Conservation (phyloP, 2,888 invertebrate genomes). For the Mallateleia sp. region DNA sequence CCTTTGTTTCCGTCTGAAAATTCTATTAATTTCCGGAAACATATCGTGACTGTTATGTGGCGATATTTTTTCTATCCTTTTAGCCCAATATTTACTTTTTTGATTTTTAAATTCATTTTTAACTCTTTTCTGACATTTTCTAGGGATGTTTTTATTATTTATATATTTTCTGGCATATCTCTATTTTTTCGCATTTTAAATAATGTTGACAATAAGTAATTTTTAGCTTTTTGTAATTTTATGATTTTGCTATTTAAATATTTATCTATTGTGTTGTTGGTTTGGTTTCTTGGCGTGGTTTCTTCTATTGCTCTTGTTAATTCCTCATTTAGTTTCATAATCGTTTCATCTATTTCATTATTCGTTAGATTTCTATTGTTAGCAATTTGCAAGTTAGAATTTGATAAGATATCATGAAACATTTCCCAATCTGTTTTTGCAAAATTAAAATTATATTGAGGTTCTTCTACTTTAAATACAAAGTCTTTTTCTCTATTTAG, state of each 20-base stretch:
- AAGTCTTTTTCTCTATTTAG: not conserved
- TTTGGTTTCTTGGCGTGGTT: slow-evolving; percentile 25
- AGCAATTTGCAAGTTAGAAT: too few species aligned
- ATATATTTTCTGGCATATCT: too few species aligned
- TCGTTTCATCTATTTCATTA: too few species aligned
- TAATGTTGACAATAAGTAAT: slow-evolving; percentile 11
- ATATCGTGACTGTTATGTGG: not conserved
- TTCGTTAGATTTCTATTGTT: too few species aligned
- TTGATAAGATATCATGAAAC: too few species aligned
- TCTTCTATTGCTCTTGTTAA: slow-evolving; percentile 10
- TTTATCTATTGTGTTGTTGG: slow-evolving; percentile 5
- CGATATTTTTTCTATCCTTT: not conserved
- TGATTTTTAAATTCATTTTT: not conserved
- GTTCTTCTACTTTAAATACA: slow-evolving; percentile 13
- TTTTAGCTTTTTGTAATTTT: slow-evolving; percentile 41
- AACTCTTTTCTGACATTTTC: not conserved
- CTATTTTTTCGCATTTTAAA: slow-evolving; percentile 4
- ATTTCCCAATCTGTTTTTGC: too few species aligned
- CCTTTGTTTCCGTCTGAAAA: not conserved
- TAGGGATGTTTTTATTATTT: slow-evolving; percentile 26
- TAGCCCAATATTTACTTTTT: not conserved
- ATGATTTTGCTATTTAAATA: slow-evolving; percentile 39
- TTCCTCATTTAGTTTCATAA: not conserved
- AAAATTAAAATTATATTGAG: slow-evolving; percentile 37
- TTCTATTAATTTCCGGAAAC: not conserved